Evolutionary conservation across 2,113 vertebrate species (phyloP), one percentile per base, ranked within the genome.

Genomic region (Nannospalax galili): DNA sequence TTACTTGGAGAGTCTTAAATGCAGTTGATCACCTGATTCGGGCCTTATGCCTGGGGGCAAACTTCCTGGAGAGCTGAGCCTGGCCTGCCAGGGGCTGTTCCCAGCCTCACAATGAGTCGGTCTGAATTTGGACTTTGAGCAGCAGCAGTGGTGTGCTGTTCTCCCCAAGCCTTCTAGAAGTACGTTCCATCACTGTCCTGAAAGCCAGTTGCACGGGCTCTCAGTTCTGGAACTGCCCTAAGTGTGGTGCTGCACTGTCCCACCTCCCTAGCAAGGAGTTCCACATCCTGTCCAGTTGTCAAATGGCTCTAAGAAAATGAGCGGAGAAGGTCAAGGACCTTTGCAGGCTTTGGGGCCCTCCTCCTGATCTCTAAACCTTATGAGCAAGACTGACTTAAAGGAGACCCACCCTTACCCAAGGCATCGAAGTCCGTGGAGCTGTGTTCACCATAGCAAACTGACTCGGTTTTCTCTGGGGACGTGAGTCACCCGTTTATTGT

Each of bases 231-330:
- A 7, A 4, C 24, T 35, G 32, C 14, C 4, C 5, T 72, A 5
- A 48, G 22, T 32, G 0, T 2, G 3, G 0, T 42, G 48, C 58
- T 4, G 9, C 35, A 22, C 22, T 16, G 12, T n/a, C 28, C 58
- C 48, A 28, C 4, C 16, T 40, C n/a, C 4, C 1, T 16, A 2
- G 79, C n/a, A 89, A 56, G 37, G 24, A 56, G 14, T 10, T 32
- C 14, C 4, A 3, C 48, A 52, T 52, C 48, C 48, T 52, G 48
- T 52, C 48, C 48, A 52, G 11, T 52, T 52, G 48, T n/a, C 14
- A 3, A 28, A 62, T 45, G 35, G n/a, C 24, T 28, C n/a, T 42
- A 14, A 24, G 45, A 40, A n/a, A 87, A 48, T 3, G 22, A 3
- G 35, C 64, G 32, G 12, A 65, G 35, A n/a, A 60, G 70, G 20